These are phyloP conservation scores for Alligator sinensis DNA, from an alignment of 2,113 vertebrate genomes.

Conservation along the genomic window DNA sequence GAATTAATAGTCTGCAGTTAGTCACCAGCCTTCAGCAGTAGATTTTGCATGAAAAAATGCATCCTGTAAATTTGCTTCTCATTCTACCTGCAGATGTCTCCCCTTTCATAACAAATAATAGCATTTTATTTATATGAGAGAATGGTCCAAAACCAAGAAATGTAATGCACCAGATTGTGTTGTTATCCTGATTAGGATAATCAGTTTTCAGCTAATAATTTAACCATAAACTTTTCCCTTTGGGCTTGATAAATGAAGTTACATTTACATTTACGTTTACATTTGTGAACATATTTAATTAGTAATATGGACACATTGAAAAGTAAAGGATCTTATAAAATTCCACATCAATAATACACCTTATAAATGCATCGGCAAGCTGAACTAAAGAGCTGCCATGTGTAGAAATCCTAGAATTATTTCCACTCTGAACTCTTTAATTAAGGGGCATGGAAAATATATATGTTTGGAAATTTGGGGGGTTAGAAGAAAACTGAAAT, in stretches of 20 bases:
- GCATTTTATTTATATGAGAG: neutral
- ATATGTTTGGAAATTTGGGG: neutral
- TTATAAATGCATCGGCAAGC: neutral
- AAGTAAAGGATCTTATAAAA: slow-evolving; percentile 26
- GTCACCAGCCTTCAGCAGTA: neutral
- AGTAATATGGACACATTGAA: slow-evolving; percentile 6
- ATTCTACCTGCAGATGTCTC: neutral
- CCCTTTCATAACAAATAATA: neutral
- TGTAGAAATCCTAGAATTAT: neutral
- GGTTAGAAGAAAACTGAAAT: slow-evolving; percentile 13
- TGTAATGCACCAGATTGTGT: neutral
- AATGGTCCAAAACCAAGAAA: neutral
- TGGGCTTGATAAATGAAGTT: slow-evolving; percentile 32
- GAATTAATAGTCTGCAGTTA: neutral
- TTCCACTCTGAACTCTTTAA: neutral
- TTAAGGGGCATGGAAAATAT: neutral
- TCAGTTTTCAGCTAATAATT: neutral
- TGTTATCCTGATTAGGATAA: slow-evolving; percentile 13
- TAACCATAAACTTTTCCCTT: neutral
- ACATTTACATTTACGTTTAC: neutral
- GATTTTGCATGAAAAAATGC: neutral
- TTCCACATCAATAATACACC: slow-evolving; percentile 47
- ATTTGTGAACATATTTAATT: neutral
- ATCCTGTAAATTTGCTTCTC: neutral
- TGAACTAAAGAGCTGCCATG: neutral